phyloP scores from a whole-genome alignment of 64 coral and sea anemone genomes.

The Trachythela sp. region DNA sequence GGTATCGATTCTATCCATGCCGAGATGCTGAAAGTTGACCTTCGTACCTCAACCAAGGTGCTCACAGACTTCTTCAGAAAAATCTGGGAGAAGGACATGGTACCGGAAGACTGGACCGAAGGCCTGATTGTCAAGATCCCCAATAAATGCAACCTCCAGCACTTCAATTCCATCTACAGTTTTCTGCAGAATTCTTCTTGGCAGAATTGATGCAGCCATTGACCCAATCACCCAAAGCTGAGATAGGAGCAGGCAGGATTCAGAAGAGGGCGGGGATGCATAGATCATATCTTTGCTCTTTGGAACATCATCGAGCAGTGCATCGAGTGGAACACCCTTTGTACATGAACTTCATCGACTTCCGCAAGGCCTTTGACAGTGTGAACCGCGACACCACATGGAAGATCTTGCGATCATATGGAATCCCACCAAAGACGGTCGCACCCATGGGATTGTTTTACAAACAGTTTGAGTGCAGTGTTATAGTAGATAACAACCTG shows the following conservation, averaged over 20 bases:
- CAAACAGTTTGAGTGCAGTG: background rate
- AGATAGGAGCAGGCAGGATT: background rate
- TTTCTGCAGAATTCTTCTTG: background rate
- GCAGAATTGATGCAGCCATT: background rate
- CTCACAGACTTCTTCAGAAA: conserved; percentile 28
- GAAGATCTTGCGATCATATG: background rate
- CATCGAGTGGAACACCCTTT: background rate
- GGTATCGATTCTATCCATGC: conserved; percentile 26
- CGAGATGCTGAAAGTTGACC: conserved; percentile 29
- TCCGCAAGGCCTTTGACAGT: background rate
- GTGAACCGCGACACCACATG: background rate
- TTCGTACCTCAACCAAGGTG: background rate
- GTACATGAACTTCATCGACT: background rate
- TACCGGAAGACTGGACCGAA: conserved; percentile 35
- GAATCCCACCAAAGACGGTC: background rate
- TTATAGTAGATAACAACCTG: background rate
- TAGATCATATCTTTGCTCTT: background rate
- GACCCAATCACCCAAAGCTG: background rate
- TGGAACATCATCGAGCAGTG: background rate
- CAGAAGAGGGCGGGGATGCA: background rate
- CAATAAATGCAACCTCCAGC: conserved; percentile 13
- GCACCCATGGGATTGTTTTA: background rate
- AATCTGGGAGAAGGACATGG: conserved; percentile 27
- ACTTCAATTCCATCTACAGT: background rate
- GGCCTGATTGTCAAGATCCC: conserved; percentile 44